A percentile compares a stretch with the other conserved stretches of the same genome.
phyloP scores from a whole-genome alignment of 2,113 vertebrate species.

The Eptesicus fuscus region DNA sequence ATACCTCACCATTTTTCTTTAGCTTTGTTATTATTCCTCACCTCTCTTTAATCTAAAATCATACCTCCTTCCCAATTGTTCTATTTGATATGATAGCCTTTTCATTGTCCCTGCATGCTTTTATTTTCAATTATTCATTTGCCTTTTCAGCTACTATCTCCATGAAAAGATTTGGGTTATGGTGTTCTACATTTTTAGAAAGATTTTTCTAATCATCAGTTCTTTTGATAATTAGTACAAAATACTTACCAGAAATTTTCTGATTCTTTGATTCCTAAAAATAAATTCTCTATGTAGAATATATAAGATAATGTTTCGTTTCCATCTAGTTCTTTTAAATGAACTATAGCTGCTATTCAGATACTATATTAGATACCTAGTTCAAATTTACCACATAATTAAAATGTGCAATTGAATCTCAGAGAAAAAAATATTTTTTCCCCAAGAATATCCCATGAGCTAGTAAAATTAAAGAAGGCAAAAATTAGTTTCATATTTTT shows the following conservation, averaged over 20 bases:
- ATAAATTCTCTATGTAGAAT: background rate
- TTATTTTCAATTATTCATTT: conserved; percentile 48
- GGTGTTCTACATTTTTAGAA: conserved; percentile 58
- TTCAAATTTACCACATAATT: conserved; percentile 33
- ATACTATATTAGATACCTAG: background rate
- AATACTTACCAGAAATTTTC: conserved; percentile 49
- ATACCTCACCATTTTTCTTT: background rate
- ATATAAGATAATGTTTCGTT: background rate
- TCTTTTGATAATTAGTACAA: conserved; percentile 73
- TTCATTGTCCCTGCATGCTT: background rate
- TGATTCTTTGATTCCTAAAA: background rate
- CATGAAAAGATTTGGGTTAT: conserved; percentile 51
- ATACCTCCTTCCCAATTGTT: conserved; percentile 22
- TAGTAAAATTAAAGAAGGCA: background rate
- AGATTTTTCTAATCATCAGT: conserved; percentile 14
- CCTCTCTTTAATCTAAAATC: conserved; percentile 43
- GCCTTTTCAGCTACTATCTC: background rate
- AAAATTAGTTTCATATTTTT: background rate
- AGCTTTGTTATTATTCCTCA: background rate
- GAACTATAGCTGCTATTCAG: background rate
- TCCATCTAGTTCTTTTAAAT: background rate
- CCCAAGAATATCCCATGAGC: background rate
- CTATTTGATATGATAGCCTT: background rate
- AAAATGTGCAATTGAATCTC: conserved; percentile 20
- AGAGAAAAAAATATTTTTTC: background rate